Percentiles rank a stretch among this genome's conserved stretches.
Conservation (phyloP, 2,797 vertebrate species). For the Onychomys arenicola region DNA sequence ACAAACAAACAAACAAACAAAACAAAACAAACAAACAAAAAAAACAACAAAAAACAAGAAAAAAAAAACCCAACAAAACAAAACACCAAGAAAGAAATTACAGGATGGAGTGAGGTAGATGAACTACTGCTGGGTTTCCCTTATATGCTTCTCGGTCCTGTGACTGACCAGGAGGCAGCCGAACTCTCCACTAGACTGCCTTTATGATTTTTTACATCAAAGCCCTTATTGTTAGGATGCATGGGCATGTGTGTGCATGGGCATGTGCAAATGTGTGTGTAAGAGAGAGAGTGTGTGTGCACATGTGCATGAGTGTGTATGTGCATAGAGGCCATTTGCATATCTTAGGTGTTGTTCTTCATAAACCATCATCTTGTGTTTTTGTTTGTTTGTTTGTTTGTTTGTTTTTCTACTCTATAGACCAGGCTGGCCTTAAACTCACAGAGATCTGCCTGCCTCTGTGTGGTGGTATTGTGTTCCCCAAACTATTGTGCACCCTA, state of each 20-base stretch:
- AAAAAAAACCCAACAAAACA: no score
- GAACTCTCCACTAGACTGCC: neutral
- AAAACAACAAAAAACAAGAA: no score
- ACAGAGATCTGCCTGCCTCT: neutral
- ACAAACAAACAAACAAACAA: no score
- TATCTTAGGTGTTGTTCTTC: neutral
- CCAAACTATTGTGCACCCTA: no score
- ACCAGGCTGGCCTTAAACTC: neutral
- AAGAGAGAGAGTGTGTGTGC: no score
- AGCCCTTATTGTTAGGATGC: neutral
- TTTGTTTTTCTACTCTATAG: neutral
- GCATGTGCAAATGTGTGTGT: neutral
- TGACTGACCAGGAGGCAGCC: neutral
- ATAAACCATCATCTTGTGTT: neutral
- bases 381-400: neutral
- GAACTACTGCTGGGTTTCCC: conserved; percentile 31
- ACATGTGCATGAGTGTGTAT: neutral
- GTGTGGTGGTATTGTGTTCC: no score
- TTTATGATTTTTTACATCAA: neutral
- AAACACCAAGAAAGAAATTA: neutral
- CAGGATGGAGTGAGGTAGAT: conserved; percentile 12
- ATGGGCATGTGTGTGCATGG: neutral
- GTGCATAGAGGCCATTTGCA: neutral
- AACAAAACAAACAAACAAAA: no score
- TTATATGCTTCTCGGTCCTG: neutral